phyloP scores from a whole-genome alignment of 2,113 vertebrate species.

The Toxotes jaculatrix region DNA sequence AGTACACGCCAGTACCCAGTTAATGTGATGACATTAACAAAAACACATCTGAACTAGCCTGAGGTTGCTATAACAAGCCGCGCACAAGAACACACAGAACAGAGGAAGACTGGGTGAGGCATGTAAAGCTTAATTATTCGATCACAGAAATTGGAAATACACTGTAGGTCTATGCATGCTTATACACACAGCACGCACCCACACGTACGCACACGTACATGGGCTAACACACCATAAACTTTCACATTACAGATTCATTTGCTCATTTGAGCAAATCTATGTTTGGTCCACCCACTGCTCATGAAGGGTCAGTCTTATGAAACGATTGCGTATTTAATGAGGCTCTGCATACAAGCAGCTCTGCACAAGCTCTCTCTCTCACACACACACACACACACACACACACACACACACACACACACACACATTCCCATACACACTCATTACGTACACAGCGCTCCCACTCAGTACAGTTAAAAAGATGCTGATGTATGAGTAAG shows the following conservation, averaged over 20 bases:
- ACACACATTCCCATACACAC: conserved; percentile 37
- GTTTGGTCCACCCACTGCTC: conserved; percentile 72
- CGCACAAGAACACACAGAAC: conserved; percentile 1
- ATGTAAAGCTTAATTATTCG: conserved; percentile 45
- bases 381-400: conserved; percentile 4
- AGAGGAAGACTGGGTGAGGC: conserved; percentile 33
- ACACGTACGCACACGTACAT: conserved; percentile 2
- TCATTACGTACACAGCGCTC: conserved; percentile 47
- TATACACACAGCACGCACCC: conserved; percentile 6
- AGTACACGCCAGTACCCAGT: conserved; percentile 1
- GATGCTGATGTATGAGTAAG: conserved; percentile 79
- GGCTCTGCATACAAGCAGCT: conserved; percentile 50
- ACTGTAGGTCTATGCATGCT: conserved; percentile 18
- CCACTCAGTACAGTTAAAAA: conserved; percentile 77
- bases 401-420: conserved; percentile 7
- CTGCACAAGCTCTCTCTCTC: conserved; percentile 4
- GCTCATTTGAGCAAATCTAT: conserved; percentile 68
- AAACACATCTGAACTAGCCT: conserved; percentile 48
- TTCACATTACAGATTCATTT: conserved; percentile 61
- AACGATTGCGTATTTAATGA: conserved; percentile 77
- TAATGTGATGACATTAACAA: conserved; percentile 65
- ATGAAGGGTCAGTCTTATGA: conserved; percentile 75
- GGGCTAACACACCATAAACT: conserved; percentile 45
- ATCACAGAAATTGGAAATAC: conserved; percentile 51
- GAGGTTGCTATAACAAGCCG: conserved; percentile 62